phyloP scores from a whole-genome alignment of 2,113 vertebrate genomes.

The Chloroceryle aenea region DNA sequence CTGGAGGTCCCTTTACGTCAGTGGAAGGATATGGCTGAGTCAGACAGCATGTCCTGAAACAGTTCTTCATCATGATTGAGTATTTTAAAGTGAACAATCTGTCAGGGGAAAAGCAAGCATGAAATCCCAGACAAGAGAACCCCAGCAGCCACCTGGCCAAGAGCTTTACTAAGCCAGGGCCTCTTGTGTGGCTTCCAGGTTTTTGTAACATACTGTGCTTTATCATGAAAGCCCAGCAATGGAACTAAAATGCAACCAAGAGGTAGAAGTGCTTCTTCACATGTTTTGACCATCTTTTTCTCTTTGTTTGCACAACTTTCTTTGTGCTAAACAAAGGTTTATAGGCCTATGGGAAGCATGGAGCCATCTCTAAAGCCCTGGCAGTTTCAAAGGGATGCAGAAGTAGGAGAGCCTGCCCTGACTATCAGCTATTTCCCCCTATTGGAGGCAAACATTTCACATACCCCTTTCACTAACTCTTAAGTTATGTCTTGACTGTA shows the following conservation, averaged over 20 bases:
- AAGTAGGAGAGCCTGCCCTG: not conserved
- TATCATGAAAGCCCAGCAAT: not conserved
- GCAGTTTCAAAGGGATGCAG: not conserved
- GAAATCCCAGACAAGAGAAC: not conserved
- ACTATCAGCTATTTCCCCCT: not conserved
- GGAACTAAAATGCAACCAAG: not conserved
- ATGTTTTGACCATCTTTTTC: not conserved
- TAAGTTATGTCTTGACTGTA: not conserved
- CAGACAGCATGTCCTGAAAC: not conserved
- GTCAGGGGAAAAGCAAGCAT: not conserved
- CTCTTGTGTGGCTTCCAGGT: not conserved
- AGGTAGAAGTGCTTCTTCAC: not conserved
- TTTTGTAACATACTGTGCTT: not conserved
- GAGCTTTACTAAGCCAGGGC: not conserved
- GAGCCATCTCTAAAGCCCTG: not conserved
- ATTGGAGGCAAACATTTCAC: not conserved
- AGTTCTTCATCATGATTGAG: not conserved
- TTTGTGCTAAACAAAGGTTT: not conserved
- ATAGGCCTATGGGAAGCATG: not conserved
- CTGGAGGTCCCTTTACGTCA: not conserved
- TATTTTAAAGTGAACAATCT: not conserved
- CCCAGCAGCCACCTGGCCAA: not conserved
- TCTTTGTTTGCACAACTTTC: not conserved
- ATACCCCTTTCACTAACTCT: not conserved
- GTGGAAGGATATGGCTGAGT: fast-evolving